Conservation (phyloP, 2,888 invertebrate species). For the Drosophila quinaria region DNA sequence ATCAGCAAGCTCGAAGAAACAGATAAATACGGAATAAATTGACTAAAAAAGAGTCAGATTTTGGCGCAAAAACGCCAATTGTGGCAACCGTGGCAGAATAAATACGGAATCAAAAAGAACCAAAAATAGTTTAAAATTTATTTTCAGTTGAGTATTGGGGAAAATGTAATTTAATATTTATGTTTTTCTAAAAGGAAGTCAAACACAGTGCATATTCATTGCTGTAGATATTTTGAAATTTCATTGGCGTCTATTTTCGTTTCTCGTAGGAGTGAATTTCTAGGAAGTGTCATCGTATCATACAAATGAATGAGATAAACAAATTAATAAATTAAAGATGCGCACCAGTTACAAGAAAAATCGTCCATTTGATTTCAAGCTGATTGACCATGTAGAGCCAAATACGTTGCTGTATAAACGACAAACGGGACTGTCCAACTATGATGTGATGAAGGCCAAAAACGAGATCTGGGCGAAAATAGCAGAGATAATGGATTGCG, state of each 20-base stretch:
- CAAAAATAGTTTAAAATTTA: not conserved
- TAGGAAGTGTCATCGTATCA: not conserved
- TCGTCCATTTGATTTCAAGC: constrained; percentile 81
- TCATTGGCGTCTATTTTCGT: not conserved
- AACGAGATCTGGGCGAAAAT: constrained; percentile 75
- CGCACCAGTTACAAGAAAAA: constrained; percentile 82
- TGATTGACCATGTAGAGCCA: constrained; percentile 79
- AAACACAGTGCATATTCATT: constrained; percentile 1
- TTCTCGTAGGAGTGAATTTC: not conserved
- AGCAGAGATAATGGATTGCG: constrained; percentile 67
- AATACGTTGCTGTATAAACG: constrained; percentile 76
- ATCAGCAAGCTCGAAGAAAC: not conserved
- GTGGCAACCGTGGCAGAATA: too few relatives aligned
- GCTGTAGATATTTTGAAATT: constrained; percentile 1
- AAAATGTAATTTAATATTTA: constrained; percentile 2
- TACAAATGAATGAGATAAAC: too few relatives aligned
- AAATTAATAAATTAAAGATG: constrained; percentile 39
- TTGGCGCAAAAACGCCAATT: too few relatives aligned
- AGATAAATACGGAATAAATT: too few relatives aligned
- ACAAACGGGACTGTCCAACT: constrained; percentile 75
- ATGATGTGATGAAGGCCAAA: constrained; percentile 78
- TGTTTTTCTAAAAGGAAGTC: not conserved
- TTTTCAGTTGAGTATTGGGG: constrained; percentile 1
- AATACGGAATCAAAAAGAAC: constrained; percentile 1
- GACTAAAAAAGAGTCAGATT: too few relatives aligned